These are phyloP conservation scores for Gryon sp. DNA, from an alignment of 1,140 invertebrate genomes.

Conservation along the genomic window DNA sequence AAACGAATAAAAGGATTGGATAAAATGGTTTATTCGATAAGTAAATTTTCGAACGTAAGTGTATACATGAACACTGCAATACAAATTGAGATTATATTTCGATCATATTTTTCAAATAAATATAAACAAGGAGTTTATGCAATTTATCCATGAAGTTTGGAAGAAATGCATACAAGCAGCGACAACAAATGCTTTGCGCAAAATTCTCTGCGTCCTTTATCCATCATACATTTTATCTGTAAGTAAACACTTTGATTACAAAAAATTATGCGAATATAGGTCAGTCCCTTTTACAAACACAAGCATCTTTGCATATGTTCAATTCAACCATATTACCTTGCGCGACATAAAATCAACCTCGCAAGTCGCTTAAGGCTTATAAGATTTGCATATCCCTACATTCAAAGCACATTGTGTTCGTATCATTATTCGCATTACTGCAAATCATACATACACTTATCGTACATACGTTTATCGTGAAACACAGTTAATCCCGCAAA, in stretches of 20 bases:
- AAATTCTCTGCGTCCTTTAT: neutral
- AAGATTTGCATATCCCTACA: slow-evolving; percentile 56
- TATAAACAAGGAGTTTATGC: no score
- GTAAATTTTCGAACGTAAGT: no score
- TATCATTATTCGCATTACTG: slow-evolving; percentile 51
- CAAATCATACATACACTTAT: slow-evolving; percentile 31
- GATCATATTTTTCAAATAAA: no score
- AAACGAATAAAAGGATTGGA: no score
- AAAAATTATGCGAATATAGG: slow-evolving; percentile 6
- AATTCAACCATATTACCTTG: slow-evolving; percentile 39
- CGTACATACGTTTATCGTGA: slow-evolving; percentile 9
- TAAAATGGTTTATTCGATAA: no score
- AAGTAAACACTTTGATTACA: slow-evolving; percentile 4
- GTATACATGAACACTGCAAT: no score
- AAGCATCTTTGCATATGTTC: slow-evolving; percentile 33
- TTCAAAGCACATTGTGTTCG: slow-evolving; percentile 53
- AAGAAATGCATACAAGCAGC: no score
- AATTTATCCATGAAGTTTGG: no score
- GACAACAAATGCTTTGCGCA: no score
- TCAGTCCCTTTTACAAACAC: slow-evolving; percentile 21
- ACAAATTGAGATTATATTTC: no score
- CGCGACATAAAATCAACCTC: slow-evolving; percentile 51
- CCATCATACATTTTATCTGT: neutral
- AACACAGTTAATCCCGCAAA: slow-evolving; percentile 30
- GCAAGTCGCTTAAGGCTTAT: slow-evolving; percentile 57